These are phyloP conservation scores for Colinus virginianus DNA, from an alignment of 2,113 vertebrate species.

Conservation along the genomic window DNA sequence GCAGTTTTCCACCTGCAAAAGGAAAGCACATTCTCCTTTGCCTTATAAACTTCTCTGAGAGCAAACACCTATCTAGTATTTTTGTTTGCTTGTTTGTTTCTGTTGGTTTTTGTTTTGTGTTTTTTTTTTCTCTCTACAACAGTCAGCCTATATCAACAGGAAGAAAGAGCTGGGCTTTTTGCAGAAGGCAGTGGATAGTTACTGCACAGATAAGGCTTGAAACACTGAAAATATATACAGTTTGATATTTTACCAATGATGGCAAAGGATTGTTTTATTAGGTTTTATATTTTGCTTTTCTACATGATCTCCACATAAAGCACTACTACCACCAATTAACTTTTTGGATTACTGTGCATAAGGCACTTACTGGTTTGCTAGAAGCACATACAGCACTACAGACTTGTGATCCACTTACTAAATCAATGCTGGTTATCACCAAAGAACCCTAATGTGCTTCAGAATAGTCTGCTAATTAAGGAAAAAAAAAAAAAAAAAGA, in stretches of 20 bases:
- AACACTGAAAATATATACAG: not conserved
- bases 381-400: constrained; percentile 65
- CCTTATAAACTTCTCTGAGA: not conserved
- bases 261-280: not conserved
- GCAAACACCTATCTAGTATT: not conserved
- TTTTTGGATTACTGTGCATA: constrained; percentile 51
- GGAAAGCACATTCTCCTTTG: not conserved
- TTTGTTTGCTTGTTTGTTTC: not conserved
- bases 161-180: not conserved
- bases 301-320: constrained; percentile 36
- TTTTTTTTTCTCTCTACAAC: not conserved
- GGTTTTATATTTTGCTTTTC: constrained; percentile 37
- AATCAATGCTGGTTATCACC: constrained; percentile 58
- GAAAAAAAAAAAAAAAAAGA: not conserved
- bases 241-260: not conserved
- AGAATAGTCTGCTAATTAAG: constrained; percentile 22
- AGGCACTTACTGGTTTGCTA: constrained; percentile 54
- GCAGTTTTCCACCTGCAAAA: accelerated
- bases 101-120: not conserved
- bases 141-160: not conserved
- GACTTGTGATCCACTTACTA: constrained; percentile 50
- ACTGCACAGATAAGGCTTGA: not conserved
- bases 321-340: constrained; percentile 64
- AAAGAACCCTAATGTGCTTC: constrained; percentile 50
- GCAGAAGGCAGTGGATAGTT: not conserved